Percentiles rank a stretch among this genome's conserved stretches.
phyloP scores from a whole-genome alignment of 2,797 vertebrate species.

The Myripristis murdjan region DNA sequence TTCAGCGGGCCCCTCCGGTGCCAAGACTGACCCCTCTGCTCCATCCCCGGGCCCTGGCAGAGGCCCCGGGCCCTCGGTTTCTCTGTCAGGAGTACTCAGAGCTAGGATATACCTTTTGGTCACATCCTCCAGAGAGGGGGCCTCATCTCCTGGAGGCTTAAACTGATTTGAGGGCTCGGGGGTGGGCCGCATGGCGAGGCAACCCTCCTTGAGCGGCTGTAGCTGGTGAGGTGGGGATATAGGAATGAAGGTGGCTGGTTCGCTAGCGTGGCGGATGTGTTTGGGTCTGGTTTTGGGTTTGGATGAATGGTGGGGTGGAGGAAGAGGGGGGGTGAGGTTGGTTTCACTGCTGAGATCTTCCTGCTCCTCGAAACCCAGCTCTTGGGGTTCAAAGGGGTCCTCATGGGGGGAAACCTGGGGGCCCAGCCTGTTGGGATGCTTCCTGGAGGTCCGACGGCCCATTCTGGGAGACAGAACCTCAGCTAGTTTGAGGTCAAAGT shows the following conservation, averaged over 20 bases:
- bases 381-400: slow-evolving; percentile 74
- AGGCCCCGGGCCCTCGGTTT: slow-evolving; percentile 73
- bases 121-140: slow-evolving; percentile 91
- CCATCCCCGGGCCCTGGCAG: slow-evolving; percentile 55
- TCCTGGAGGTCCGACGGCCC: slow-evolving; percentile 89
- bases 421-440: slow-evolving; percentile 86
- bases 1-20: slow-evolving; percentile 80
- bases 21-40: slow-evolving; percentile 46
- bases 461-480: slow-evolving; percentile 88
- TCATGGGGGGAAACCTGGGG: slow-evolving; percentile 82
- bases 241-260: slow-evolving; percentile 91
- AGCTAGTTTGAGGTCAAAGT: slow-evolving; percentile 89
- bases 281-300: slow-evolving; percentile 82
- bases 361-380: slow-evolving; percentile 60
- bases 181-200: slow-evolving; percentile 31
- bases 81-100: slow-evolving; percentile 77
- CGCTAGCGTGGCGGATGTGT: slow-evolving; percentile 92
- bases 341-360: slow-evolving; percentile 36
- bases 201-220: slow-evolving; percentile 64
- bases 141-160: slow-evolving; percentile 77
- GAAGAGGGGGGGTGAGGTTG: slow-evolving; percentile 56
- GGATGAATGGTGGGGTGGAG: slow-evolving; percentile 38
- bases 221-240: slow-evolving; percentile 85
- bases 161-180: slow-evolving; percentile 67
- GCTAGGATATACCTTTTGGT: slow-evolving; percentile 92